Base-by-base conservation (phyloP, 2,113 vertebrate species). In the Bucco capensis region DNA sequence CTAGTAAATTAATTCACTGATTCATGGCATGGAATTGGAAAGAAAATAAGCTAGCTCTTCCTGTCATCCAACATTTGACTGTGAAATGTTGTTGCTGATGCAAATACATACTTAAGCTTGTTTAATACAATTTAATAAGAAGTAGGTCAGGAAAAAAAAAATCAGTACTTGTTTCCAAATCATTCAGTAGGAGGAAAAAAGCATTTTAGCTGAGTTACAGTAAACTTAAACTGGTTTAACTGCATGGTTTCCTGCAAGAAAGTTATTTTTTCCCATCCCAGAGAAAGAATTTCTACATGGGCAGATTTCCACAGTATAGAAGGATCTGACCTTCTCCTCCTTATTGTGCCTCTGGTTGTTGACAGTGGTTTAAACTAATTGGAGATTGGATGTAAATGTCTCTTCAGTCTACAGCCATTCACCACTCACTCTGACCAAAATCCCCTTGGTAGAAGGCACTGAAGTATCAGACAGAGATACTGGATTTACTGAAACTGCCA, bases 121-220 rank as follows among this genome's bases (percentile, higher is more conserved):
- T 86, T 95, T 82, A 93, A 96, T 94, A 78, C 46, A 86, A 69
- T 92, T 95, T 94, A 95, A 83, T 88, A 94, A 94, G 64, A 96
- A 95, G 62, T 93, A 93, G 86, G 90, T 93, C 86, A 94, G 77
- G 88, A 86, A 64, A 18, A 82, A 82, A 70, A 75, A 72, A 81
- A 73, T 31, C 56, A 88, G 49, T 13, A 81, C 31, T 95, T 88
- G 57, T 84, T 95, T 93, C 53, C 61, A 78, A 90, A 77, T 83
- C 17, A 77, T 86, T 88, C 47, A 10, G 33, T 30, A 47, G 3
- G 3, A 6, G 22, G 11, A 28, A 57, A 24, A 30, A 78, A 37
- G 14, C 53, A 85, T 78, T 89, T 88, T 69, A 75, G 19, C n/a
- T 93, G 76, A 83, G 49, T 74, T 83, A 60, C 65, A 85, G 35